Percentiles rank a stretch among this genome's conserved stretches.
These are phyloP conservation scores for Pseudotriccus pelzelni DNA, from an alignment of 2,797 vertebrate species.

Conservation along the genomic window DNA sequence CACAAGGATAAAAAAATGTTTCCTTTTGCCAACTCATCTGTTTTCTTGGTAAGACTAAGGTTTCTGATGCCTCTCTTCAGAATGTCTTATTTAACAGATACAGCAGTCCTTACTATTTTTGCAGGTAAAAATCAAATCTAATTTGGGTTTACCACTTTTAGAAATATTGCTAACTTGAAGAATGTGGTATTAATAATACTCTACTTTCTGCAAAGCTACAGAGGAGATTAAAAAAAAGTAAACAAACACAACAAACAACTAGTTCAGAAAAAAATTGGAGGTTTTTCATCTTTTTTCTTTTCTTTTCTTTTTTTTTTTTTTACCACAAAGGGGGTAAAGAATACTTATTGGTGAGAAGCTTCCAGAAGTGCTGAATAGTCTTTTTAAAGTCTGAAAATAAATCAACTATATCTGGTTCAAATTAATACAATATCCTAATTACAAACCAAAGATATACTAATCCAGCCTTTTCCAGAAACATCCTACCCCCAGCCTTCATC, in stretches of 20 bases:
- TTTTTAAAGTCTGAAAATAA: background rate
- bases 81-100: background rate
- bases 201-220: background rate
- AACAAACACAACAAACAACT: background rate
- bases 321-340: background rate
- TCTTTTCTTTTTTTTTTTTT: background rate
- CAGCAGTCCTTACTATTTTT: background rate
- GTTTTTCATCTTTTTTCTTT: background rate
- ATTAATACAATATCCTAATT: background rate
- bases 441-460: background rate
- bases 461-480: background rate
- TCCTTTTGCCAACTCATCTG: slow-evolving; percentile 38
- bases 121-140: background rate
- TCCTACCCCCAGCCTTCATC: background rate
- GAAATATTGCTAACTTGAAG: background rate
- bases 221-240: background rate
- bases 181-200: background rate
- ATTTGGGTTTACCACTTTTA: background rate
- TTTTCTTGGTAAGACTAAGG: background rate
- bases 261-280: background rate
- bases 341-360: background rate
- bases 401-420: background rate
- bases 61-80: background rate
- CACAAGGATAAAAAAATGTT: background rate
- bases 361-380: background rate